Evolutionary conservation across 2,888 invertebrate species (phyloP).

Genomic region (Amblyjoppa fuscipennis): DNA sequence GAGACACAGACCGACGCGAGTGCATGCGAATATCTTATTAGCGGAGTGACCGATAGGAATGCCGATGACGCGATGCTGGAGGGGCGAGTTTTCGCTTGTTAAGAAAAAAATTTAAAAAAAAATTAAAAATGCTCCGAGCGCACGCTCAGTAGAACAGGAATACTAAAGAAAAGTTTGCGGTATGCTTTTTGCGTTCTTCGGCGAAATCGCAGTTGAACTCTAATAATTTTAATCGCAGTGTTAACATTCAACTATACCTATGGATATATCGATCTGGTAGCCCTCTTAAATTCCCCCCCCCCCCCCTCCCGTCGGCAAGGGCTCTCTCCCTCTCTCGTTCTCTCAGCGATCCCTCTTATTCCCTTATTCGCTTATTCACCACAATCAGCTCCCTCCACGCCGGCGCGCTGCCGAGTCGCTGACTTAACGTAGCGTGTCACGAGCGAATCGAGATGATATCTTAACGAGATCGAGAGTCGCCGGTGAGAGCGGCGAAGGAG

Average conservation of each 20-base stretch:
- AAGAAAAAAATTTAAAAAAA: no score
- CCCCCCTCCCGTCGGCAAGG: neutral
- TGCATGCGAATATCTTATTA: conserved; percentile 65
- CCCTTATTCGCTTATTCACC: conserved; percentile 60
- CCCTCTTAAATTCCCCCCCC: conserved; percentile 41
- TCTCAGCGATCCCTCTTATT: conserved; percentile 48
- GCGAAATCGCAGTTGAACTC: conserved; percentile 54
- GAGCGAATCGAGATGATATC: conserved; percentile 70
- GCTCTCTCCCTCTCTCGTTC: conserved; percentile 7
- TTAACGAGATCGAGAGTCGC: conserved; percentile 67
- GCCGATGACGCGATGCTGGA: conserved; percentile 54
- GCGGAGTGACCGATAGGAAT: conserved; percentile 65
- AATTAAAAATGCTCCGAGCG: neutral
- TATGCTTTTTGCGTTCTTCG: conserved; percentile 45
- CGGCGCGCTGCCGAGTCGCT: conserved; percentile 10
- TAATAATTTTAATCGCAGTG: conserved; percentile 47
- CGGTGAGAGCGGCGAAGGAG: conserved; percentile 36
- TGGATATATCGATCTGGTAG: conserved; percentile 55
- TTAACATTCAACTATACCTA: neutral
- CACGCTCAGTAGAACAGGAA: neutral
- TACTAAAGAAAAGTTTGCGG: conserved; percentile 44
- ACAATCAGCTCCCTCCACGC: conserved; percentile 22
- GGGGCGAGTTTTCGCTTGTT: no score
- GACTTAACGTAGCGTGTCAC: conserved; percentile 66
- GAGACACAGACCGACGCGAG: conserved; percentile 45